Evolutionary conservation across 2,888 invertebrate genomes (phyloP).

Genomic region (Drosophila melanocephala): DNA sequence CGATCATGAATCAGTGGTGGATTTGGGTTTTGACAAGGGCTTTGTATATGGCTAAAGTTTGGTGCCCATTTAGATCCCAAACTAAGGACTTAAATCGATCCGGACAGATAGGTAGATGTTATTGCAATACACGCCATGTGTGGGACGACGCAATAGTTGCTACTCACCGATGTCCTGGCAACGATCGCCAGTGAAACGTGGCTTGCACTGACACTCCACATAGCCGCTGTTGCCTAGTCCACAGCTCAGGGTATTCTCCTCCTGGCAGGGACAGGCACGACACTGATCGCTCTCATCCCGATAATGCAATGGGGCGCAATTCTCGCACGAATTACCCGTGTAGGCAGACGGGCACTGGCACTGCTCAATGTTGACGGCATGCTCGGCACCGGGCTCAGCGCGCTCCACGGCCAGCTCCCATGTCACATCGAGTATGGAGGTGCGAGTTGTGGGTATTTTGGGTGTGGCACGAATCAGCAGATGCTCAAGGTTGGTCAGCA

Average conservation of each 20-base stretch:
- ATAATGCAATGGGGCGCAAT: conserved; percentile 90
- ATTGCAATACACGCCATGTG: background rate
- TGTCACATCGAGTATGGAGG: conserved; percentile 91
- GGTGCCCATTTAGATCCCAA: conserved; percentile 10
- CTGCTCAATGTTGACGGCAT: conserved; percentile 92
- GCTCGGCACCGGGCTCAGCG: conserved; percentile 87
- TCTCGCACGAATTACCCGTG: conserved; percentile 93
- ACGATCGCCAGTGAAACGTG: conserved; percentile 89
- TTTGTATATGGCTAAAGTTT: conserved; percentile 4
- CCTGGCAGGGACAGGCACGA: conserved; percentile 90
- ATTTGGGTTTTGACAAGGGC: background rate
- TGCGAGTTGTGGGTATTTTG: conserved; percentile 86
- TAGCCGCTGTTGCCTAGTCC: conserved; percentile 88
- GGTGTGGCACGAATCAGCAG: conserved; percentile 94
- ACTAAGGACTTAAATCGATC: conserved; percentile 5
- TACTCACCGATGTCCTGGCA: conserved; percentile 88
- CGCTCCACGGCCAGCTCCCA: conserved; percentile 90
- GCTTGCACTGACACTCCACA: conserved; percentile 90
- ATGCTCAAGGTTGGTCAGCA: conserved; percentile 92
- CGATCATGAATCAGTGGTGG: conserved; percentile 20
- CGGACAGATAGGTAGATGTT: background rate
- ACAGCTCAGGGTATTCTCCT: conserved; percentile 72
- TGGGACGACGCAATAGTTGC: background rate
- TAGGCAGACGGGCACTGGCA: conserved; percentile 94
- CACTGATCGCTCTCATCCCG: conserved; percentile 87